Evolutionary conservation across 2,888 invertebrate species (phyloP), one percentile per base, ranked within the genome.

Genomic region (Drosophila atripex): DNA sequence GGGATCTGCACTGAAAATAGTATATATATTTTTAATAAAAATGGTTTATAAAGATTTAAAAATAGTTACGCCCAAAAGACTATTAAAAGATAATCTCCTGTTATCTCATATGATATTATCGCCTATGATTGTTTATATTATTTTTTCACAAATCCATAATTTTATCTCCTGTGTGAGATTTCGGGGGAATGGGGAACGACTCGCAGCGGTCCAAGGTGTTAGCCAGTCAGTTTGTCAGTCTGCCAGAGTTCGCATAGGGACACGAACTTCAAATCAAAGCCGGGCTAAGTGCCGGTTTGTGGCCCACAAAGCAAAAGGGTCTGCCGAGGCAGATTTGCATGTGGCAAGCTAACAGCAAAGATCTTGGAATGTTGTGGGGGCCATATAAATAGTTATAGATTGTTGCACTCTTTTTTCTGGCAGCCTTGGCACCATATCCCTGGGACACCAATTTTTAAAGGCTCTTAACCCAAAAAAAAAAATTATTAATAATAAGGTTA

Each of bases 221-320:
- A 66, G 76, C 76, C 64, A 64, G 64, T 64, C 64, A 64, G 64
- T 64, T 64, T 70, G 64, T 64, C 39, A 41, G 39, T 41, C 57
- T 46, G 57, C 60, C 63, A 58, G 55, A 58, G 65, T 78, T 79
- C 80, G 86, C 88, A 85, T 88, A 89, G 90, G 90, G 90, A 89
- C 89, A 89, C 90, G 90, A 90, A 90, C 90, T 90, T 89, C 90
- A 83, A 89, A 89, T 89, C 88, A 88, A 88, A 89, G 89, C 80
- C 83, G 71, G 86, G 77, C 74, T 88, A 88, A 85, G 86, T 89
- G 88, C 88, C 71, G 78, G 88, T 84, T 83, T 69, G 85, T 58
- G 74, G 54, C 55, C 50, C 74, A 65, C 38, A 50, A 70, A 35
- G 14, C 32, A 65, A 41, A 53, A 54, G 49, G 39, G 39, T 23